Evolutionary conservation across 1,140 invertebrate species (phyloP), one percentile per base, ranked within the genome.

Genomic region (Drosophila persimilis): DNA sequence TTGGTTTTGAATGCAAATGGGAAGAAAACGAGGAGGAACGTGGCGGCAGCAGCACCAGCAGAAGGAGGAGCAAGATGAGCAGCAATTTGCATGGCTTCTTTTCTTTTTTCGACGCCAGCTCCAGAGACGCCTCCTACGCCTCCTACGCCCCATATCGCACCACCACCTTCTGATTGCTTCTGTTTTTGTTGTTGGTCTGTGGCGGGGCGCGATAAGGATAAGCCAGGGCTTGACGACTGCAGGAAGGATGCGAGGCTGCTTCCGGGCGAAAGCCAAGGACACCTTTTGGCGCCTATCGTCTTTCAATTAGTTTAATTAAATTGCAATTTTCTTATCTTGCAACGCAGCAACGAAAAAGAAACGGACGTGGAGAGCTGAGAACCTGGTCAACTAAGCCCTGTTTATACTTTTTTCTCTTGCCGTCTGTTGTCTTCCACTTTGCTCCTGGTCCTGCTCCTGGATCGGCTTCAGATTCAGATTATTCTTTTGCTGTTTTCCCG

Each of bases 271-370:
- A 47, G 13, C 35, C 35, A 50, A 26, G 44, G 50, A 71, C 45
- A 73, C 69, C 53, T 58, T 58, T 69, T 52, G 71, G 29, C 70
- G 74, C 70, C 81, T 75, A 86, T 86, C 77, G 81, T 75, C 81
- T 86, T 86, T 86, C 83, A 88, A 86, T 86, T 86, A 86, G 81
- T 83, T 75, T 81, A 88, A 88, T 88, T 88, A 88, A 77, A 78
- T 77, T 73, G 70, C 65, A 71, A 78, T 71, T 74, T 77, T 77
- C 73, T 76, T 77, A 77, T 67, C 72, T 75, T 48, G 64, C 66
- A 66, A 44, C 44, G 48, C 72, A 67, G 45, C 57, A 51, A 15
- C 35, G 35, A 13, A 39, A 39, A 13, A 11, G 3, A 11, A 39
- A 11, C 11, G 35, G 3, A 39, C 31, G 31, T 4, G 8, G 8